Base-by-base conservation (phyloP, 2,888 invertebrate species). In the Pterostichus niger region DNA sequence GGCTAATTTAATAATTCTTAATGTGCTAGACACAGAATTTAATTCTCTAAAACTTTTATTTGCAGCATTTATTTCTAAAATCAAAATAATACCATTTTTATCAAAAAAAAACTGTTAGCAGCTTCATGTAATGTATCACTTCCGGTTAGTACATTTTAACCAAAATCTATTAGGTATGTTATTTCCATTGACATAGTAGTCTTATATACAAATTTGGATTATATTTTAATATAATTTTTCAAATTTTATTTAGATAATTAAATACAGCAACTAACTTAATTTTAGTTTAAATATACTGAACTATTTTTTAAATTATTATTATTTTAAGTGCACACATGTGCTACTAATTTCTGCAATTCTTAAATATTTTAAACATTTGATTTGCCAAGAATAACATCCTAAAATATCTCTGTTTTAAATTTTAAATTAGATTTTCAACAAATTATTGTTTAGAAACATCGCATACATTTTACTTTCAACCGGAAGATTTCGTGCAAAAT, bases 381-480 rank as follows among this genome's bases (percentile, higher is more conserved):
- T 10, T 71, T 71, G 68, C 68, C 68, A 71, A 71, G 44, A 40
- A 44, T 17, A 71, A 71, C 44, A 71, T 44, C 40, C 44, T 71
- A 44, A 71, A 44, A 71, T 71, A 71, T 44, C 17, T 33, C 33
- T 44, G 44, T 71, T 71, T 71, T 17, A 40, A 40, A 40, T 44
- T 71, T 44, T 44, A 71, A 71, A 71, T 71, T 71, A 17, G 11
- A 71, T 17, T 71, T 71, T 44, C 68, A 64, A 35, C 64, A 71
- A 71, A 44, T 71, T 44, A 40, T 10, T 44, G 15, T 64, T 11
- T 7, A 35, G 40, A 71, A 71, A 64, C 15, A 61, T 64, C 35
- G 64, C 13, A 64, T 15, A 17, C 2, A 64, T 64, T 61, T 64
- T 64, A 64, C 40, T 64, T 64, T 35, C 59, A 31, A 15, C 64